Conservation (phyloP, 2,888 invertebrate genomes). For the Crepidodera aurea region DNA sequence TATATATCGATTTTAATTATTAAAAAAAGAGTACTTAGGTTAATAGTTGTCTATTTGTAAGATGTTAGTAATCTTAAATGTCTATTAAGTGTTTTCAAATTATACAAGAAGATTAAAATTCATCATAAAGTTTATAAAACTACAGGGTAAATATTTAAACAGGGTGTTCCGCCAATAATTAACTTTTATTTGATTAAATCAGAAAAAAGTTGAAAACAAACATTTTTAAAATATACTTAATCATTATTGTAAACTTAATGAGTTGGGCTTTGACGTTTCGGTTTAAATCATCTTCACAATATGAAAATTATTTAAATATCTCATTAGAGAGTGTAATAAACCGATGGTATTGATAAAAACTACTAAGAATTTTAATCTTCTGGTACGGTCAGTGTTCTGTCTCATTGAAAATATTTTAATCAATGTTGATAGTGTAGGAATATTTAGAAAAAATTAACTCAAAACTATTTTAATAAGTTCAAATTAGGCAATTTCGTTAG, state of each 20-base stretch:
- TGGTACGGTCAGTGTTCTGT: conserved; percentile 18
- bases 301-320: too few relatives aligned
- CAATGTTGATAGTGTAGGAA: conserved; percentile 30
- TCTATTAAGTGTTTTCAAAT: conserved; percentile 25
- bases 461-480: conserved; percentile 13
- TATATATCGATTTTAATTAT: conserved; percentile 8
- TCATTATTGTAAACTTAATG: too few relatives aligned
- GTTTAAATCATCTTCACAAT: too few relatives aligned
- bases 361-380: conserved; percentile 17
- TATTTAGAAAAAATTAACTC: conserved; percentile 15
- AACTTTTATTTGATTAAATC: too few relatives aligned
- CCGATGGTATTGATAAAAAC: too few relatives aligned
- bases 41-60: conserved; percentile 30
- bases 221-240: too few relatives aligned
- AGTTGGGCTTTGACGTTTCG: too few relatives aligned
- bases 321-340: too few relatives aligned
- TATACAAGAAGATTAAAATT: conserved; percentile 15
- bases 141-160: background rate
- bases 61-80: conserved; percentile 33
- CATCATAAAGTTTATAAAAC: background rate
- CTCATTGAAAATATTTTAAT: conserved; percentile 11
- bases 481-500: conserved; percentile 9
- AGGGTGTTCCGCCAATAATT: too few relatives aligned
- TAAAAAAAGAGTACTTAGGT: background rate
- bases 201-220: too few relatives aligned